Percentiles rank a stretch among this genome's conserved stretches.
phyloP scores from a whole-genome alignment of 2,797 vertebrate genomes.

The Arnoldichthys spilopterus region DNA sequence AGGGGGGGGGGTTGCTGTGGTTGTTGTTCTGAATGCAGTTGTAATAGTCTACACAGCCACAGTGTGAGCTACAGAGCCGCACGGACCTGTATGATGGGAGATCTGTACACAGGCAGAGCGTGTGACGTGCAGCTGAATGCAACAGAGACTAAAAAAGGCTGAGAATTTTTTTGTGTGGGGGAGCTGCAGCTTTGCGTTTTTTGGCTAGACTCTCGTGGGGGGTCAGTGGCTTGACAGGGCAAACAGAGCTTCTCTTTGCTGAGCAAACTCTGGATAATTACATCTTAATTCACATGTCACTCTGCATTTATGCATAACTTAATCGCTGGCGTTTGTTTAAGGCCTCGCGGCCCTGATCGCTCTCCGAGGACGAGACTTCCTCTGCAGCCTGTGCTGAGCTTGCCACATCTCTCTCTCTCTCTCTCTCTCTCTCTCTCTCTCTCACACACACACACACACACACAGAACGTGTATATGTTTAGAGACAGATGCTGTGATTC shows the following conservation, averaged over 20 bases:
- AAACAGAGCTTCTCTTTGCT: conserved; percentile 64
- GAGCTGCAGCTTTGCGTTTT: conserved; percentile 46
- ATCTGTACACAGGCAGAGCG: background rate
- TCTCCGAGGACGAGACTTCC: conserved; percentile 27
- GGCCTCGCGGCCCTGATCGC: conserved; percentile 22
- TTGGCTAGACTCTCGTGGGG: conserved; percentile 43
- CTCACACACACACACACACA: conserved; percentile 5
- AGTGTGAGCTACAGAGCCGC: too few species aligned
- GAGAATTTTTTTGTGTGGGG: conserved; percentile 3
- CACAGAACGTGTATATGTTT: background rate
- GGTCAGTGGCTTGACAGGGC: conserved; percentile 60
- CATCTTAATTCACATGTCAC: conserved; percentile 63
- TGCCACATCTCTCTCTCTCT: background rate
- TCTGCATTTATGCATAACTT: conserved; percentile 66
- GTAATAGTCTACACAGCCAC: too few species aligned
- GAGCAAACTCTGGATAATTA: conserved; percentile 67
- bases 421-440: background rate
- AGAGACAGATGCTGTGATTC: background rate
- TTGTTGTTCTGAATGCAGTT: too few species aligned
- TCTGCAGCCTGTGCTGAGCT: conserved; percentile 2
- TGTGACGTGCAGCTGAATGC: background rate
- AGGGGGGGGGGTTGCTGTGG: too few species aligned
- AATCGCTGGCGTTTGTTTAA: conserved; percentile 57
- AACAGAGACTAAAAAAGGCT: conserved; percentile 4
- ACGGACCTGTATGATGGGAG: background rate